phyloP scores from a whole-genome alignment of 92 coral and sea anemone species.

The Palythoa heliodiscus region DNA sequence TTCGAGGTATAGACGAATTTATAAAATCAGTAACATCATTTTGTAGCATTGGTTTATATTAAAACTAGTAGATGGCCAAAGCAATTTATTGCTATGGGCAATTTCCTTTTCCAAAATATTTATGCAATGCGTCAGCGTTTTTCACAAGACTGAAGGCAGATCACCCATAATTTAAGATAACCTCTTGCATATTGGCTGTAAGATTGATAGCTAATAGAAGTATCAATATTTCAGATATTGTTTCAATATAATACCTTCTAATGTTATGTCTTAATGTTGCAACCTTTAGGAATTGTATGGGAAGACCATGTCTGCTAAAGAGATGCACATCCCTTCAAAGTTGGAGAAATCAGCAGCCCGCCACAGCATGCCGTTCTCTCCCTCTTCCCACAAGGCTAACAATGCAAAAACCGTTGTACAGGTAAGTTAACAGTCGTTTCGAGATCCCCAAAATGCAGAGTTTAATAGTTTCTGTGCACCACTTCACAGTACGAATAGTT shows the following conservation, averaged over 20 bases:
- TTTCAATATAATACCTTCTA: constrained; percentile 15
- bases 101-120: constrained; percentile 17
- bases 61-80: neutral
- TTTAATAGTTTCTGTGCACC: constrained; percentile 11
- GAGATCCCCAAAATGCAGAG: constrained; percentile 24
- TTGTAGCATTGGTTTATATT: constrained; percentile 2
- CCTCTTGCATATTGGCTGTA: constrained; percentile 25
- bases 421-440: constrained; percentile 15
- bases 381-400: constrained; percentile 47
- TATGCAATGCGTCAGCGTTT: constrained; percentile 11
- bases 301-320: constrained; percentile 22
- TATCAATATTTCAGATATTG: neutral
- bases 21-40: neutral
- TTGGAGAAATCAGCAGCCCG: constrained; percentile 43
- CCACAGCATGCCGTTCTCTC: constrained; percentile 43
- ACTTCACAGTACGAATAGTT: constrained; percentile 15
- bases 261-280: neutral
- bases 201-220: constrained; percentile 10
- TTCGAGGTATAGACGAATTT: constrained; percentile 49
- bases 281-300: constrained; percentile 49
- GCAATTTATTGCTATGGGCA: constrained; percentile 2
- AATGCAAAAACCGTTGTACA: constrained; percentile 49
- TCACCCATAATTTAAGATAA: constrained; percentile 24
- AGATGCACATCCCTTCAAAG: constrained; percentile 43
- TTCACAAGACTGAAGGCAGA: constrained; percentile 18